phyloP scores from a whole-genome alignment of 2,888 invertebrate species.

The Phortica magna region DNA sequence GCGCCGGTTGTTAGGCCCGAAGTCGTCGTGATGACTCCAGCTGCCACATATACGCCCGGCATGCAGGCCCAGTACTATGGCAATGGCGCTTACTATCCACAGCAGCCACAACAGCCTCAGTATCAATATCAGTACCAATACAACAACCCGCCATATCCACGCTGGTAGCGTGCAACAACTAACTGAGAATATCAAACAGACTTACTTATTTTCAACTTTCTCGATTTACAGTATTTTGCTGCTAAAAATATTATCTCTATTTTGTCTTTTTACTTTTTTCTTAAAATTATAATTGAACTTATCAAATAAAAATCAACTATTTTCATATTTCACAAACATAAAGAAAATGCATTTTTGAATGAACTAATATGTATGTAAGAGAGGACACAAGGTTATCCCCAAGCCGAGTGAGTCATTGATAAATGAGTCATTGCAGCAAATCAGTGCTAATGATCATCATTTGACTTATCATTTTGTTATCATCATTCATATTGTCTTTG shows the following conservation, averaged over 20 bases:
- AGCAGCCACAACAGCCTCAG: conserved; percentile 51
- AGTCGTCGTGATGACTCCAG: conserved; percentile 60
- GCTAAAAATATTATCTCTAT: too few relatives aligned
- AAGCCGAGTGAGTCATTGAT: neutral
- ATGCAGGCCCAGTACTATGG: conserved; percentile 56
- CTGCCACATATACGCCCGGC: conserved; percentile 50
- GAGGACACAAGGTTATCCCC: neutral
- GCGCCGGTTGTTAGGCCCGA: conserved; percentile 61
- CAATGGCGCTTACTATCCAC: conserved; percentile 56
- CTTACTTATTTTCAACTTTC: neutral
- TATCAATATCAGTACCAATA: conserved; percentile 50
- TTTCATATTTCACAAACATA: neutral
- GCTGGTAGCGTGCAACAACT: conserved; percentile 43
- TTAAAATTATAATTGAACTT: too few relatives aligned
- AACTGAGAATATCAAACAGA: neutral
- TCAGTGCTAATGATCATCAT: neutral
- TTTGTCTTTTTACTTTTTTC: too few relatives aligned
- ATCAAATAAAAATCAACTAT: neutral
- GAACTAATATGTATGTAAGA: too few relatives aligned
- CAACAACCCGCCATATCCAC: conserved; percentile 54
- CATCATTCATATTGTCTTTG: too few relatives aligned
- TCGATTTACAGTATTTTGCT: too few relatives aligned
- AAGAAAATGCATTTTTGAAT: too few relatives aligned
- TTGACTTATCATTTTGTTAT: neutral
- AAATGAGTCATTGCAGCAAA: neutral